Evolutionary conservation across 2,888 invertebrate genomes (phyloP).

Genomic region (Noctua janthina): DNA sequence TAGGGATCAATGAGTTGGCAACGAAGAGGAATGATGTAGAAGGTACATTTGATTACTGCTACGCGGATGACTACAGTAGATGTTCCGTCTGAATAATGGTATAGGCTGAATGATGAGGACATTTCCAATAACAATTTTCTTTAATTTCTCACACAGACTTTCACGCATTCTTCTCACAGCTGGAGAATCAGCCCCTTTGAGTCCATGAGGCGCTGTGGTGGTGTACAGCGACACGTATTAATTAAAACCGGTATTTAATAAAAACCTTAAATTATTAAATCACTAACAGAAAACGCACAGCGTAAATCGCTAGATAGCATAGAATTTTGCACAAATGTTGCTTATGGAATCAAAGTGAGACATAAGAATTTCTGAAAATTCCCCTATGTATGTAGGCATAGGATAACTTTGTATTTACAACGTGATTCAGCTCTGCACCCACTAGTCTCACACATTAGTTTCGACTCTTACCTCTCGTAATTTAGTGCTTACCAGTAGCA

Average conservation of each 20-base stretch:
- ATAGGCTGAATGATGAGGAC: neutral
- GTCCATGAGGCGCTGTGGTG: no score
- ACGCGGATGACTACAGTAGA: neutral
- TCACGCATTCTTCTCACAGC: neutral
- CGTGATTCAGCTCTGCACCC: constrained; percentile 1
- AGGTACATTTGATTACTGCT: constrained; percentile 10
- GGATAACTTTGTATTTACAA: neutral
- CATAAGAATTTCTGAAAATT: neutral
- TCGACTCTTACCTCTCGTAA: constrained; percentile 21
- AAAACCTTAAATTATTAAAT: neutral
- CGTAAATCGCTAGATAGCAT: neutral
- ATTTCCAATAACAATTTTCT: neutral
- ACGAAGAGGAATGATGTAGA: neutral
- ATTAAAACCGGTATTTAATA: neutral
- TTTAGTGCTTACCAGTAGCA: constrained; percentile 20
- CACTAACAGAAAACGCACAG: neutral
- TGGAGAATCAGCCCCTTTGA: no score
- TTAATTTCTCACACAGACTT: neutral
- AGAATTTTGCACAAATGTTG: neutral
- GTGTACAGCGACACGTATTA: neutral
- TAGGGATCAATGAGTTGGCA: constrained; percentile 64
- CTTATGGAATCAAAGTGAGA: neutral
- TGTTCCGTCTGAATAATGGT: neutral
- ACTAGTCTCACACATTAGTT: constrained; percentile 9
- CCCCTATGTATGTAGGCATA: neutral